Percentiles rank a stretch among this genome's conserved stretches.
phyloP scores from a whole-genome alignment of 2,888 invertebrate species.

The Stramonita haemastoma region DNA sequence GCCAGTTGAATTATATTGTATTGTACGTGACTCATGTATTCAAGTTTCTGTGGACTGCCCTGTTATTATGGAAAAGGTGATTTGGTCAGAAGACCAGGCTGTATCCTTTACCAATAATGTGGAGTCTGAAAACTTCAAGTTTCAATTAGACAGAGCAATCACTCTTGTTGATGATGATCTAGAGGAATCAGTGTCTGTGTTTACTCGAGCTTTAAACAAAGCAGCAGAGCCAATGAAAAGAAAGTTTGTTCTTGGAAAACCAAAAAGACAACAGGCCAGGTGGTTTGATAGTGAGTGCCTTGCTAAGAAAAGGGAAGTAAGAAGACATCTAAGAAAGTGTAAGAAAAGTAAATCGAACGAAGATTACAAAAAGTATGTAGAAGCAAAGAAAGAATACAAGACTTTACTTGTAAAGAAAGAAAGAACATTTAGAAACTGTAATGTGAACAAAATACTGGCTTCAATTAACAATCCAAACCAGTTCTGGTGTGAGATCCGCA shows the following conservation, averaged over 20 bases:
- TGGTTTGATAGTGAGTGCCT: background rate
- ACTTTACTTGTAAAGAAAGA: too few relatives aligned
- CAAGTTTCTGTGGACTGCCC: background rate
- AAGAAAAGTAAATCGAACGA: background rate
- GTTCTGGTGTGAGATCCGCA: too few relatives aligned
- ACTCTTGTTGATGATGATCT: background rate
- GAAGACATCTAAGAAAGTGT: background rate
- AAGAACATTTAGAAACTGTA: too few relatives aligned
- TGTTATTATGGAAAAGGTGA: background rate
- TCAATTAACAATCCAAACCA: too few relatives aligned
- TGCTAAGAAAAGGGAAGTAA: background rate
- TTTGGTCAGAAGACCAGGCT: background rate
- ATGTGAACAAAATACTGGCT: too few relatives aligned
- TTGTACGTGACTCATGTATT: background rate
- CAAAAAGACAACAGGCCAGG: background rate
- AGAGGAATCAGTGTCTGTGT: background rate
- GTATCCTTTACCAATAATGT: background rate
- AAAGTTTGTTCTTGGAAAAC: background rate
- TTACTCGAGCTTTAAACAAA: too few relatives aligned
- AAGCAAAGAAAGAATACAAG: too few relatives aligned
- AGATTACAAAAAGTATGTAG: too few relatives aligned
- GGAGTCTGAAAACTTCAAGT: background rate
- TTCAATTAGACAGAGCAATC: background rate
- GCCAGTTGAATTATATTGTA: slow-evolving; percentile 16
- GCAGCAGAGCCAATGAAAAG: background rate